Base-by-base conservation (phyloP, 1,140 invertebrate species). In the Papilio aristodemus region DNA sequence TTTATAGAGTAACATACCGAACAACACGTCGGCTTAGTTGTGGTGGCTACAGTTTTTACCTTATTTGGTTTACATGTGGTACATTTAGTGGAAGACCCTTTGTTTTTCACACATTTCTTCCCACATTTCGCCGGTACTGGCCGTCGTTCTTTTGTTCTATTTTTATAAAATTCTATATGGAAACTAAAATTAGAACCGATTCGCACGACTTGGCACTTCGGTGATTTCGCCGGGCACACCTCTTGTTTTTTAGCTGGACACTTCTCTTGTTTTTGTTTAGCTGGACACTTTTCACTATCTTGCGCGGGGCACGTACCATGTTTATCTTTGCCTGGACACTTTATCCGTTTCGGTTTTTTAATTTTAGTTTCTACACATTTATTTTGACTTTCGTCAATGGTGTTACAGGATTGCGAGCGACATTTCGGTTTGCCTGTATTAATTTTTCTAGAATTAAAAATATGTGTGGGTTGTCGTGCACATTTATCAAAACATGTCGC, bases 161-260 rank as follows among this genome's bases (percentile, higher is more conserved):
- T 71, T 77, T 80, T 84, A 70, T 68, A 80, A 76, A 84, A 84
- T 68, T 84, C 79, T 70, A 86, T 70, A 59, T 80, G 69, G 58
- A 84, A 74, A 72, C 73, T 79, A 59, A 79, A 75, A 68, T 74
- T 81, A 8, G 81, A 85, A 17, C 76, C 74, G 59, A 85, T 72
- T 59, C 60, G 71, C 14, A 85, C 74, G 37, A 71, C 73, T 72
- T 77, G 72, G 60, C 62, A 73, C 43, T 69, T 71, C 7, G 46
- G 59, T 46, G 64, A 37, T 63, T 66, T 41, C 22, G 27, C 37
- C 38, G 62, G 67, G 63, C 41, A 66, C 13, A 57, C 66, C 14
- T 14, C 70, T 13, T 46, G 66, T 59, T 57, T 57, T 67, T 64
- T 67, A 36, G 27, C 50, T 17, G 39, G 41, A 60, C 54, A 27